Percentiles rank a stretch among this genome's conserved stretches.
phyloP scores from a whole-genome alignment of 2,888 invertebrate species.

The Willowsia nigromaculata region DNA sequence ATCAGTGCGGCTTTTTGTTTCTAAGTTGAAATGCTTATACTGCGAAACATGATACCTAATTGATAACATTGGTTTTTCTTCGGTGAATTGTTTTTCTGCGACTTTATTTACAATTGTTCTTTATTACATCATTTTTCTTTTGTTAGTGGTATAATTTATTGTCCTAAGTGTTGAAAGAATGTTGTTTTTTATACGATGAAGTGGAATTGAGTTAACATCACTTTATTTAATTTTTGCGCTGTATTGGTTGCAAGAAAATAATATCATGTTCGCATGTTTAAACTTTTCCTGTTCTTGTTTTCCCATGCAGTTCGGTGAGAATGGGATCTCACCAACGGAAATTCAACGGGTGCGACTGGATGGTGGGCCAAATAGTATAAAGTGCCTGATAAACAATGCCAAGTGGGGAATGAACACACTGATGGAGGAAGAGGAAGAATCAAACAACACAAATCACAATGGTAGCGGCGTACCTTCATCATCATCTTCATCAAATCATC shows the following conservation, averaged over 20 bases:
- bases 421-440: conserved; percentile 78
- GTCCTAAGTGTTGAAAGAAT: neutral
- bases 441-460: conserved; percentile 26
- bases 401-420: conserved; percentile 79
- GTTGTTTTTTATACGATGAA: too few species aligned
- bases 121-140: too few species aligned
- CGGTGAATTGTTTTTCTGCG: too few species aligned
- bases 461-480: conserved; percentile 18
- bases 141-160: neutral
- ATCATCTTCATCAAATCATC: neutral
- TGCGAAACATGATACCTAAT: too few species aligned
- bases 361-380: conserved; percentile 78
- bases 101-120: too few species aligned
- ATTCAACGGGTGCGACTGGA: conserved; percentile 77
- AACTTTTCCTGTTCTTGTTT: neutral
- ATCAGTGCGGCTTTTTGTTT: too few species aligned
- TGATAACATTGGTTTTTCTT: too few species aligned
- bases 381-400: conserved; percentile 78
- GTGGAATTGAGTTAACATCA: too few species aligned
- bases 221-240: neutral
- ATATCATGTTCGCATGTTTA: neutral
- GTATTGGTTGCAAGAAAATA: neutral
- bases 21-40: too few species aligned
- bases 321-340: conserved; percentile 77
- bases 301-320: conserved; percentile 72